These are phyloP conservation scores for Phengaris arion DNA, from an alignment of 2,888 invertebrate species.

Conservation along the genomic window DNA sequence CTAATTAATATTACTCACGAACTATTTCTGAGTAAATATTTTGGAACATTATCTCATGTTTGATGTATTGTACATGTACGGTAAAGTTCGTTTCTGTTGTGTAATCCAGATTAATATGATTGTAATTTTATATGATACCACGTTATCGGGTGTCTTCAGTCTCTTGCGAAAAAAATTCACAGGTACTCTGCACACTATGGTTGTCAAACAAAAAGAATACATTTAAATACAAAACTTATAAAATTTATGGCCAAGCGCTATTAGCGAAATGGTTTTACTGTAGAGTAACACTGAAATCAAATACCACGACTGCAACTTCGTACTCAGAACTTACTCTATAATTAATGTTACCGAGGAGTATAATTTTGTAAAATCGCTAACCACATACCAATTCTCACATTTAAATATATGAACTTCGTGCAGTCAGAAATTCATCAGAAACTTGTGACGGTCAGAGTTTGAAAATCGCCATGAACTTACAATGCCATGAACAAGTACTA, in stretches of 20 bases:
- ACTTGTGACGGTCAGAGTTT: constrained; percentile 9
- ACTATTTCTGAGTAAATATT: not conserved
- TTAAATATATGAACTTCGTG: constrained; percentile 8
- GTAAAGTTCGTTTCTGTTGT: not conserved
- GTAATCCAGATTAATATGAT: not conserved
- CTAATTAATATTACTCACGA: not conserved
- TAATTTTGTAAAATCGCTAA: not conserved
- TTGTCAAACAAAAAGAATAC: too few relatives aligned
- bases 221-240: too few relatives aligned
- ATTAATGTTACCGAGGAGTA: constrained; percentile 14
- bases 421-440: constrained; percentile 6
- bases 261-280: too few relatives aligned
- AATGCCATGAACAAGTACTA: too few relatives aligned
- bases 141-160: too few relatives aligned
- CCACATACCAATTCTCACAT: not conserved
- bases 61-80: not conserved
- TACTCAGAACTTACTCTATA: constrained; percentile 5
- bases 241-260: too few relatives aligned
- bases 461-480: not conserved
- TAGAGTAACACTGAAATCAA: not conserved
- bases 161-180: too few relatives aligned
- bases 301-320: not conserved
- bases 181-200: too few relatives aligned
- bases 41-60: not conserved
- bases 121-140: too few relatives aligned